Evolutionary conservation across 2,888 invertebrate genomes (phyloP).

Genomic region (Drosophila silvestris): DNA sequence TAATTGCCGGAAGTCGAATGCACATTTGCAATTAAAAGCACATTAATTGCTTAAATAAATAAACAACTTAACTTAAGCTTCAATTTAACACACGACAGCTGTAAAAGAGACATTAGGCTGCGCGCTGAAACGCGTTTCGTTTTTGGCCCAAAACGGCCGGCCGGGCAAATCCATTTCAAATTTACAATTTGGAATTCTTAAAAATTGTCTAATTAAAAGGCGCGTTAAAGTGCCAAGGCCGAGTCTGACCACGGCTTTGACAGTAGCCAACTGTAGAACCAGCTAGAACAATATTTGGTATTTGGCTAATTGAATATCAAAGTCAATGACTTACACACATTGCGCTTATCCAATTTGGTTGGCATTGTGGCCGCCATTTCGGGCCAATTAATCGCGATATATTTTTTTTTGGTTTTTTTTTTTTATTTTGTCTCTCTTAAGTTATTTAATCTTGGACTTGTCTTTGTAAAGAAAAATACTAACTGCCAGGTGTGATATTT

Average conservation of each 20-base stretch:
- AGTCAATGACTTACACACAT: slow-evolving; percentile 81
- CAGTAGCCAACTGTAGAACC: slow-evolving; percentile 68
- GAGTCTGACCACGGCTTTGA: slow-evolving; percentile 69
- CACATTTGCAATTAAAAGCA: slow-evolving; percentile 76
- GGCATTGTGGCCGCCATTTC: slow-evolving; percentile 73
- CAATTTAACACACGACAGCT: slow-evolving; percentile 22
- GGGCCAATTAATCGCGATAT: slow-evolving; percentile 71
- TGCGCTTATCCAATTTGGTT: slow-evolving; percentile 65
- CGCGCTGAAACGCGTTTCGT: slow-evolving; percentile 69
- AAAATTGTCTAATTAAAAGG: slow-evolving; percentile 81
- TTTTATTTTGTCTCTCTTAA: slow-evolving; percentile 19
- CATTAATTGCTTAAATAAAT: slow-evolving; percentile 63
- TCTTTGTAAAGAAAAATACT: slow-evolving; percentile 39
- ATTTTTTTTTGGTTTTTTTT: slow-evolving; percentile 1
- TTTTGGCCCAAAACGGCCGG: slow-evolving; percentile 49
- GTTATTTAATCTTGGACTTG: slow-evolving; percentile 65
- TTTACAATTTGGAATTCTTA: slow-evolving; percentile 60
- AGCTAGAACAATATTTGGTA: slow-evolving; percentile 73
- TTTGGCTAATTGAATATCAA: slow-evolving; percentile 80
- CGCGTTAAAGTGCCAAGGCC: slow-evolving; percentile 71
- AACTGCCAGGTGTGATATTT: slow-evolving; percentile 46
- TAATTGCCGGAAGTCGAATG: slow-evolving; percentile 77
- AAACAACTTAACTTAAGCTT: slow-evolving; percentile 24
- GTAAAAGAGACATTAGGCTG: slow-evolving; percentile 38
- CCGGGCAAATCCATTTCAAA: slow-evolving; percentile 33